Conservation (phyloP, 2,888 invertebrate genomes). For the Drosophila lutescens region DNA sequence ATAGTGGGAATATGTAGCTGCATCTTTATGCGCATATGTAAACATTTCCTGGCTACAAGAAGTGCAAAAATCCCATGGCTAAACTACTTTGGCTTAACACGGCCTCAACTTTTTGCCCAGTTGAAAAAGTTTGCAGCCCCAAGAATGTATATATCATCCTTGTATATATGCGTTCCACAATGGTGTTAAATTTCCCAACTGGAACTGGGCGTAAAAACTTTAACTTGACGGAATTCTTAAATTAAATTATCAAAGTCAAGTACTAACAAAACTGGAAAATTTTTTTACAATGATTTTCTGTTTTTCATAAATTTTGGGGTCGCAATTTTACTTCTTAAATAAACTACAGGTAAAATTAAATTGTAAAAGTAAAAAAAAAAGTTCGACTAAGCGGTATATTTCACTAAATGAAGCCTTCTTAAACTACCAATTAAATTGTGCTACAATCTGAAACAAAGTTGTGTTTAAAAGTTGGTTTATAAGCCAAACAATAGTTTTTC, state of each 20-base stretch:
- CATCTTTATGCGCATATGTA: conserved; percentile 79
- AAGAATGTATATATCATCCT: conserved; percentile 30
- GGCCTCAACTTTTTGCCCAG: conserved; percentile 43
- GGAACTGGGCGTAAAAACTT: conserved; percentile 46
- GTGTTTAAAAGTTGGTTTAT: background rate
- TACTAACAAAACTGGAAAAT: background rate
- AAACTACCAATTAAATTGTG: too few relatives aligned
- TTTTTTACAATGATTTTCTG: background rate
- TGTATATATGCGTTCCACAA: conserved; percentile 43
- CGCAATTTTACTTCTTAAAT: too few relatives aligned
- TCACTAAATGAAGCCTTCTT: too few relatives aligned
- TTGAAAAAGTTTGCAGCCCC: conserved; percentile 41
- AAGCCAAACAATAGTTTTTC: too few relatives aligned
- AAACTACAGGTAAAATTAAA: too few relatives aligned
- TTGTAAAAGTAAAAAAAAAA: too few relatives aligned
- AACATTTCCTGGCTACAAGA: conserved; percentile 67
- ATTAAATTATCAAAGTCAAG: conserved; percentile 25
- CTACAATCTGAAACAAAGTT: too few relatives aligned
- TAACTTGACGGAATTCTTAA: conserved; percentile 40
- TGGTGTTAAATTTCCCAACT: conserved; percentile 68
- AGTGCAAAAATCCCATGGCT: conserved; percentile 52
- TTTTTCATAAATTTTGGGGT: too few relatives aligned
- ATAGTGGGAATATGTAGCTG: conserved; percentile 29
- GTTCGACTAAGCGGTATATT: too few relatives aligned
- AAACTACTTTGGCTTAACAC: conserved; percentile 51